These are phyloP conservation scores for Gavia stellata DNA, from an alignment of 2,113 vertebrate genomes.

Conservation along the genomic window DNA sequence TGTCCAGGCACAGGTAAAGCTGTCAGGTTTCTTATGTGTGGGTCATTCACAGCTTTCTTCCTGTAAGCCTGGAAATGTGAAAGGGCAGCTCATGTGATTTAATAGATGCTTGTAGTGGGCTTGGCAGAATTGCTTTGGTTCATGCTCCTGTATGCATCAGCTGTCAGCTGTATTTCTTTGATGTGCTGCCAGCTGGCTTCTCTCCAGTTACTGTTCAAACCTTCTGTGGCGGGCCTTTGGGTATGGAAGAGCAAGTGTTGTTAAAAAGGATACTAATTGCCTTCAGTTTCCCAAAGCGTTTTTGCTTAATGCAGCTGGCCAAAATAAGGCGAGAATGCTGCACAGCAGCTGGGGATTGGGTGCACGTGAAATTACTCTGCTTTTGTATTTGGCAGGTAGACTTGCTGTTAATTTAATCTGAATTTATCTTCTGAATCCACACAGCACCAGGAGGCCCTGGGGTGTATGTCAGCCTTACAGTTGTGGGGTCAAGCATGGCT, in stretches of 20 bases:
- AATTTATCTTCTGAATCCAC: neutral
- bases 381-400: neutral
- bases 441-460: neutral
- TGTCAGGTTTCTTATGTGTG: neutral
- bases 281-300: neutral
- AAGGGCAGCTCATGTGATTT: neutral
- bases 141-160: neutral
- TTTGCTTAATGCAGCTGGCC: neutral
- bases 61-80: neutral
- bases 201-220: neutral
- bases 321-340: neutral
- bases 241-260: neutral
- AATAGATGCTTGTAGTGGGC: neutral
- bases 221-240: neutral
- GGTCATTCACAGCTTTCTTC: neutral
- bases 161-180: neutral
- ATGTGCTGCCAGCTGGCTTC: neutral
- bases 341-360: neutral
- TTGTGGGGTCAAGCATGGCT: neutral
- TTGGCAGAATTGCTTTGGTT: neutral
- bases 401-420: neutral
- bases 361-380: neutral
- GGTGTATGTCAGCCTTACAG: neutral
- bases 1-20: neutral
- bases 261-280: neutral